Conservation (phyloP, 1,140 invertebrate species). For the Metaphire vulgaris region DNA sequence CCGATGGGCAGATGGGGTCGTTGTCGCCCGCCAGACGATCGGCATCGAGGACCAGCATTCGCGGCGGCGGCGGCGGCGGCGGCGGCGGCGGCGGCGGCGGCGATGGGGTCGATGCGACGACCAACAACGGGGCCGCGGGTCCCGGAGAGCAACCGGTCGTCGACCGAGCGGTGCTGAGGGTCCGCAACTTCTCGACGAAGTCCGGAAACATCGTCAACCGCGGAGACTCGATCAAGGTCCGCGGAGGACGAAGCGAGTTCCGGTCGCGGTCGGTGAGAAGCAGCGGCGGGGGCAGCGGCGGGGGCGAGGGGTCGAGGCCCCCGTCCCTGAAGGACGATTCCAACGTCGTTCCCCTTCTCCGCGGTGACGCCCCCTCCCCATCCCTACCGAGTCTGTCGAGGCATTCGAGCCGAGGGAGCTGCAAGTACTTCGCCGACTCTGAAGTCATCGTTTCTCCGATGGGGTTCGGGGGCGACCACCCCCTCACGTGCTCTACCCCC, state of each 20-base stretch:
- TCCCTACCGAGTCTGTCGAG: not conserved
- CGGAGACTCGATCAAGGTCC: conserved; percentile 72
- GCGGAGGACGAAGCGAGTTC: not conserved
- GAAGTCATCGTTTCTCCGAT: too few species aligned
- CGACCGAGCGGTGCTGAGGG: conserved; percentile 45
- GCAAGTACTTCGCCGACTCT: too few species aligned
- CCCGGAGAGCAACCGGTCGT: too few species aligned
- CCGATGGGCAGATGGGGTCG: not conserved
- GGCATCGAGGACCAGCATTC: not conserved
- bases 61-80: not conserved
- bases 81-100: not conserved
- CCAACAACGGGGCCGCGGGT: not conserved
- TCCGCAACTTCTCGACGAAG: conserved; percentile 80
- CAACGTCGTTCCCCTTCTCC: not conserved
- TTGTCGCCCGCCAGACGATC: not conserved
- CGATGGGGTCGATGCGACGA: not conserved
- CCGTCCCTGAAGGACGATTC: not conserved
- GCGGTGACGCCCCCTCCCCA: not conserved
- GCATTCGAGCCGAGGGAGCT: not conserved
- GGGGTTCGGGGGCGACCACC: too few species aligned
- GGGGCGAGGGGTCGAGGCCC: too few species aligned
- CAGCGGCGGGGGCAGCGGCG: too few species aligned
- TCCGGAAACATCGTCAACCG: conserved; percentile 84
- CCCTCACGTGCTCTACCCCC: too few species aligned
- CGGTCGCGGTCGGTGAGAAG: not conserved